These are phyloP conservation scores for Psittacula echo DNA, from an alignment of 2,797 vertebrate species.

Conservation along the genomic window DNA sequence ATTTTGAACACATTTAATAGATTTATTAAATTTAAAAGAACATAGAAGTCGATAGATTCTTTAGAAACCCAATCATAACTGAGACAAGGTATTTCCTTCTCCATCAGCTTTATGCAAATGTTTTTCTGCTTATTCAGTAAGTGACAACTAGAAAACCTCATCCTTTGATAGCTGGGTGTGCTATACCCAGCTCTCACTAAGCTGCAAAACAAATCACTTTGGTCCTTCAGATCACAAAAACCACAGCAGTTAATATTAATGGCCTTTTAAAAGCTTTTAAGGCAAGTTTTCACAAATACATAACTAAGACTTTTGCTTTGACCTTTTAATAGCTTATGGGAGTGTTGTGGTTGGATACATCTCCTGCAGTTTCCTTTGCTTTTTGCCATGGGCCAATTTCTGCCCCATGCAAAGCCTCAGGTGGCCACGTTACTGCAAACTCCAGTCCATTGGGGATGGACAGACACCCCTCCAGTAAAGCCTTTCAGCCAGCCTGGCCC, in stretches of 20 bases:
- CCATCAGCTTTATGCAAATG: not conserved
- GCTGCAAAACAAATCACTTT: not conserved
- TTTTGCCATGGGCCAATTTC: not conserved
- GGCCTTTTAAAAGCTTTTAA: not conserved
- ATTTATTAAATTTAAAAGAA: conserved; percentile 29
- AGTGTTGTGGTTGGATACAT: not conserved
- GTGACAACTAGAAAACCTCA: not conserved
- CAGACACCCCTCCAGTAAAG: not conserved
- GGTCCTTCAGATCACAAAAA: not conserved
- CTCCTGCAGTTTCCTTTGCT: not conserved
- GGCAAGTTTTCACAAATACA: not conserved
- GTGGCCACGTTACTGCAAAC: not conserved
- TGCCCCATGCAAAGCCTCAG: not conserved
- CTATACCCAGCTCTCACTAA: not conserved
- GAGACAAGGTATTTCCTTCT: not conserved
- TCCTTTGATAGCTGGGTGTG: not conserved
- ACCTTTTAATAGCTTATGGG: not conserved
- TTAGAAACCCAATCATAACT: not conserved
- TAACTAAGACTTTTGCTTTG: not conserved
- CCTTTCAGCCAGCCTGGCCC: not conserved
- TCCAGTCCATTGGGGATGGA: not conserved
- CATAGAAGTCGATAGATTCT: not conserved
- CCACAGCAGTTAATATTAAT: not conserved
- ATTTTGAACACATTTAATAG: not conserved
- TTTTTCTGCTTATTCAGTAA: not conserved